Conservation (phyloP, 2,797 vertebrate genomes). For the Sebastes taczanowskii region DNA sequence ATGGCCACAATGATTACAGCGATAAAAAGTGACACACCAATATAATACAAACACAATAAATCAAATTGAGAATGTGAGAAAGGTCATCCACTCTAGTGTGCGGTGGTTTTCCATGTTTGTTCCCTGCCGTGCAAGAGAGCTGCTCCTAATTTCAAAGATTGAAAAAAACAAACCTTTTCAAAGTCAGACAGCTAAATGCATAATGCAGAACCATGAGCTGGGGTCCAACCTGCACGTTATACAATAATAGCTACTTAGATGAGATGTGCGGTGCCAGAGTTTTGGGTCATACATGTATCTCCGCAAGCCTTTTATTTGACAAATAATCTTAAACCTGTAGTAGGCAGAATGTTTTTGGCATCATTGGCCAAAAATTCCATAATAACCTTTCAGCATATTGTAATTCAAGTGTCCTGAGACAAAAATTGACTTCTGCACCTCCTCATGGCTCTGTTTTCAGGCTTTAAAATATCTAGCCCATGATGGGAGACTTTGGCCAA, state of each 20-base stretch:
- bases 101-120: background rate
- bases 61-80: background rate
- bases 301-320: background rate
- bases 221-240: background rate
- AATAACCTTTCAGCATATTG: no score
- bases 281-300: no score
- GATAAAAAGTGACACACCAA: background rate
- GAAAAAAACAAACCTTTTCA: background rate
- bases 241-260: background rate
- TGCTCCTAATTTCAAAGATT: background rate
- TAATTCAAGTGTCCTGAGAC: no score
- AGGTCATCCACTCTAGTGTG: background rate
- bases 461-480: no score
- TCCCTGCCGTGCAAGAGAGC: fast-evolving
- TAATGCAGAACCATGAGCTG: background rate
- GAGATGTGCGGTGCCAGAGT: background rate
- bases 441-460: no score
- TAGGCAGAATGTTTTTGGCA: no score
- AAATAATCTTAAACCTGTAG: background rate
- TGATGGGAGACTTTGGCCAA: no score
- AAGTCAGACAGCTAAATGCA: background rate
- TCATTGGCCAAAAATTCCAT: no score
- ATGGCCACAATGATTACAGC: background rate
- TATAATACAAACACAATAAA: background rate
- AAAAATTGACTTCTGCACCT: no score